Conservation (phyloP, 2,113 vertebrate genomes). For the Aspiorhynchus laticeps region DNA sequence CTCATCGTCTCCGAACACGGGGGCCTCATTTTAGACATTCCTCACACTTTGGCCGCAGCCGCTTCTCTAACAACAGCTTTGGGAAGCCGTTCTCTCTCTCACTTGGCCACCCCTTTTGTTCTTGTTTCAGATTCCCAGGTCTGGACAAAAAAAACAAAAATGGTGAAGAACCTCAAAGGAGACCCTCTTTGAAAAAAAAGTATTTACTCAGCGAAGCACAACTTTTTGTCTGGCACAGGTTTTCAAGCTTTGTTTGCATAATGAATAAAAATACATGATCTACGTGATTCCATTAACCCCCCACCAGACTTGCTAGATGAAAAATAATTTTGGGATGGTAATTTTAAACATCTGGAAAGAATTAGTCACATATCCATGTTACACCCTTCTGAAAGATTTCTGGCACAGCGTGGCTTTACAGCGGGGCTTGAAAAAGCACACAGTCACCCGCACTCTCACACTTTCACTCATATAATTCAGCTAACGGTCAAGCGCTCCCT, state of each 20-base stretch:
- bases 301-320: constrained; percentile 1
- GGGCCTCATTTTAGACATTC: constrained; percentile 28
- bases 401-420: constrained; percentile 53
- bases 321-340: constrained; percentile 41
- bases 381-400: constrained; percentile 65
- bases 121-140: constrained; percentile 45
- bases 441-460: constrained; percentile 26
- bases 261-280: constrained; percentile 10
- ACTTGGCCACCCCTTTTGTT: constrained; percentile 59
- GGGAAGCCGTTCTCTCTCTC: constrained; percentile 27
- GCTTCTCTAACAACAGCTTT: constrained; percentile 26
- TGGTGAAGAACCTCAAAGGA: background rate
- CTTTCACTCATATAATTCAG: constrained; percentile 20
- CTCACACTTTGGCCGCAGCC: background rate
- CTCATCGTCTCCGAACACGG: constrained; percentile 24
- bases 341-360: constrained; percentile 55
- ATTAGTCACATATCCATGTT: constrained; percentile 48
- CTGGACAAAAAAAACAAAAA: background rate
- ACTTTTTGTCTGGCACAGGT: background rate
- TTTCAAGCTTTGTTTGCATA: background rate
- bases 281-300: constrained; percentile 10
- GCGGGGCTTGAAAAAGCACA: constrained; percentile 54
- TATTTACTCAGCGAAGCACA: constrained; percentile 9
- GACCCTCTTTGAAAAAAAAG: background rate
- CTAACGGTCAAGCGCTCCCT: background rate